These are phyloP conservation scores for Malacosoma neustria DNA, from an alignment of 2,888 invertebrate species.

Conservation along the genomic window DNA sequence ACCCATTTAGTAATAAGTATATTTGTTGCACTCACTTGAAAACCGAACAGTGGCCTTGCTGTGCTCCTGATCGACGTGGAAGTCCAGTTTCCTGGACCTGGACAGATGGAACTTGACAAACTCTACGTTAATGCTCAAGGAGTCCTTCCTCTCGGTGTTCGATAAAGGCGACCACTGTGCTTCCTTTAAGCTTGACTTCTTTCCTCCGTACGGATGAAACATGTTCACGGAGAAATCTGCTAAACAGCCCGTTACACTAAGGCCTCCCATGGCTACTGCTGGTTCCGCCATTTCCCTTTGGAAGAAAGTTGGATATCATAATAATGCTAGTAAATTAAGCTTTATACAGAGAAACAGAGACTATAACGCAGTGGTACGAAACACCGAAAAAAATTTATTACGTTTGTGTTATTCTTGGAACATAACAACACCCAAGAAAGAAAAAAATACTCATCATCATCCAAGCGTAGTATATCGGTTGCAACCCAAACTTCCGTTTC, in stretches of 20 bases:
- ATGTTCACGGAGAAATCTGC: conserved; percentile 98
- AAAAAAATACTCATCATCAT: no score
- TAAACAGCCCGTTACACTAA: conserved; percentile 96
- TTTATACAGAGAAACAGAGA: no score
- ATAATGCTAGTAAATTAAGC: not conserved
- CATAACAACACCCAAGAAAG: no score
- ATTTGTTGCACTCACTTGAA: conserved; percentile 83
- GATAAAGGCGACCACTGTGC: conserved; percentile 91
- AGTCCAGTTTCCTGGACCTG: conserved; percentile 90
- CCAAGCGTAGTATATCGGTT: no score
- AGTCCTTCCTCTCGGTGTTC: conserved; percentile 94
- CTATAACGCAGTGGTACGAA: no score
- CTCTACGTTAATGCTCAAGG: conserved; percentile 96
- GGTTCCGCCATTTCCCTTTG: conserved; percentile 74
- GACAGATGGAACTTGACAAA: conserved; percentile 97
- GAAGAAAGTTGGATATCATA: not conserved
- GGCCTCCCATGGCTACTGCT: conserved; percentile 85
- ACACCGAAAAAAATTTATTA: no score
- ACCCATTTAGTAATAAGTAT: no score
- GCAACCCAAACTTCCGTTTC: no score
- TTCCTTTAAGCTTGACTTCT: conserved; percentile 81
- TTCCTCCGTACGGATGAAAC: conserved; percentile 98
- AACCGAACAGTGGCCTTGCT: conserved; percentile 93
- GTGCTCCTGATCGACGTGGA: conserved; percentile 80
- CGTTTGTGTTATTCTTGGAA: no score